Conservation (phyloP, 2,113 vertebrate species). For the Pelecanus crispus region DNA sequence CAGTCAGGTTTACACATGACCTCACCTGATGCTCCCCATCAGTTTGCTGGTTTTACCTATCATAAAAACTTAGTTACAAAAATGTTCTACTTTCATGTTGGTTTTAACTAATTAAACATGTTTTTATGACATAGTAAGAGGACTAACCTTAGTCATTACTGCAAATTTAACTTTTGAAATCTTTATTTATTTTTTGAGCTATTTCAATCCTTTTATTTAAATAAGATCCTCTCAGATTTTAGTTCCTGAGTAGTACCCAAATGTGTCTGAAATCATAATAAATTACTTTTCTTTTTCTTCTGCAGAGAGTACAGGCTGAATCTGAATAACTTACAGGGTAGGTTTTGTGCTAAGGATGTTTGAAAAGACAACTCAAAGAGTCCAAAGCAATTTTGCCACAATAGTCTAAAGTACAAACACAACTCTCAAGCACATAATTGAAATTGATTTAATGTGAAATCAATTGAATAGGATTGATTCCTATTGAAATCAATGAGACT, state of each 20-base stretch:
- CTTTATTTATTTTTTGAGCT: neutral
- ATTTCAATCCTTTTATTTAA: neutral
- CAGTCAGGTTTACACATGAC: neutral
- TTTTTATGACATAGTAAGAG: neutral
- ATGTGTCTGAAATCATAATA: neutral
- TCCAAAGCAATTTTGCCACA: neutral
- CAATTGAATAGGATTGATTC: neutral
- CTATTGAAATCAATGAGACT: neutral
- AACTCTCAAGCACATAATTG: slow-evolving; percentile 2
- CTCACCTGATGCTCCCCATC: neutral
- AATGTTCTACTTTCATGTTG: neutral
- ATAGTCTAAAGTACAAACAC: neutral
- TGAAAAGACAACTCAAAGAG: neutral
- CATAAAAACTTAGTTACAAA: neutral
- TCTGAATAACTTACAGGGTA: neutral
- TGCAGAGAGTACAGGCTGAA: neutral
- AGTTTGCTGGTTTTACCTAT: neutral
- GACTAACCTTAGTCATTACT: neutral
- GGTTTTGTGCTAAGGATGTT: neutral
- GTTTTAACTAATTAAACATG: neutral
- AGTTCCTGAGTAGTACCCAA: neutral
- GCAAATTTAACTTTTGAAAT: neutral
- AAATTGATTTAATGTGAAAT: slow-evolving; percentile 36
- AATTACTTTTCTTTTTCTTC: neutral
- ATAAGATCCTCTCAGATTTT: neutral